phyloP scores from a whole-genome alignment of 2,888 invertebrate genomes.

The Euplagia quadripunctaria region DNA sequence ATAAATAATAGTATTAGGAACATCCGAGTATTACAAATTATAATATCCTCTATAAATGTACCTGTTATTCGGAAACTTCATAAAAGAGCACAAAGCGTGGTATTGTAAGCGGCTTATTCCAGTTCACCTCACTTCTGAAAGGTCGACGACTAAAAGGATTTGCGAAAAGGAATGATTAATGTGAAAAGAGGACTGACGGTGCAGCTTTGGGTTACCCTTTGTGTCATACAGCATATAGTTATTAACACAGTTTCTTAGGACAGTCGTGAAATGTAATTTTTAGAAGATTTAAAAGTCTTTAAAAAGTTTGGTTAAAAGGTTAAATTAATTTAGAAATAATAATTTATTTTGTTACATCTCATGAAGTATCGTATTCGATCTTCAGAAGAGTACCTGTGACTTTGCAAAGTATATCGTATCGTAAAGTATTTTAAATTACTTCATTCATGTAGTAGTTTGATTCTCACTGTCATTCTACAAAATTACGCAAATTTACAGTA shows the following conservation, averaged over 20 bases:
- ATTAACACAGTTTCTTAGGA: constrained; percentile 8
- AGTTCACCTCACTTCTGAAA: constrained; percentile 56
- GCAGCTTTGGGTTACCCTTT: constrained; percentile 51
- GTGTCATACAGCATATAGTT: constrained; percentile 33
- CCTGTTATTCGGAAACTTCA: constrained; percentile 16
- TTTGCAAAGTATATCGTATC: too few species aligned
- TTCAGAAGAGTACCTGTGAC: too few species aligned
- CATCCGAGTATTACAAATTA: background rate
- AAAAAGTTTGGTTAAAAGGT: too few species aligned
- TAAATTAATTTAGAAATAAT: too few species aligned
- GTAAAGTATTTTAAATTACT: too few species aligned
- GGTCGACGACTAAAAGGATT: constrained; percentile 66
- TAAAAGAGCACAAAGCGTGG: constrained; percentile 11
- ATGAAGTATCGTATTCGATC: too few species aligned
- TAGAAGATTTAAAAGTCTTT: background rate
- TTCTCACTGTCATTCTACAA: too few species aligned
- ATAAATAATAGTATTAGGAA: too few species aligned
- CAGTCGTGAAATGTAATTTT: constrained; percentile 1
- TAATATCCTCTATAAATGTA: background rate
- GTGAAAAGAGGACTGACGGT: constrained; percentile 50
- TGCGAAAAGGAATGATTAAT: constrained; percentile 68
- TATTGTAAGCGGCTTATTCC: constrained; percentile 61
- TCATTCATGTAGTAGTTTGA: too few species aligned
- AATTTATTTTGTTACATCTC: too few species aligned
- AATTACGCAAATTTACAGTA: too few species aligned